phyloP scores from a whole-genome alignment of 2,113 vertebrate genomes.

The Sula dactylatra region DNA sequence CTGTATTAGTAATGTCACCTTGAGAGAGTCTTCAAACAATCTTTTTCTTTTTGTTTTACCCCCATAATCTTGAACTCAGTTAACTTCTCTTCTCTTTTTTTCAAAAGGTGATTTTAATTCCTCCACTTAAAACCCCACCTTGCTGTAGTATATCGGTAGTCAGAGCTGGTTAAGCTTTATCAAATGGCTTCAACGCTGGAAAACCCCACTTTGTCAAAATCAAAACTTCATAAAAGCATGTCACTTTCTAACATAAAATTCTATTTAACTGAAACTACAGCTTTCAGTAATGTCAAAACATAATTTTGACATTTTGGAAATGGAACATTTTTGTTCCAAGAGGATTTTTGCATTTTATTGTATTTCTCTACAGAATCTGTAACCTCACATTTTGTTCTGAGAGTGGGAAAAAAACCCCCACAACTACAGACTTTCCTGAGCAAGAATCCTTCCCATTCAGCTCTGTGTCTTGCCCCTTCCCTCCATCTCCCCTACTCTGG shows the following conservation, averaged over 20 bases:
- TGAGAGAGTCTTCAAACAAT: not conserved
- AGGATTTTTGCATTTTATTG: slow-evolving; percentile 33
- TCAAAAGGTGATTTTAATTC: not conserved
- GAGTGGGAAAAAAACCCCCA: not conserved
- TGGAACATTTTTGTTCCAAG: slow-evolving; percentile 23
- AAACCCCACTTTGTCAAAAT: slow-evolving; percentile 41
- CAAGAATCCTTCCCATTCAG: not conserved
- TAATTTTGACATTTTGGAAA: slow-evolving; percentile 31
- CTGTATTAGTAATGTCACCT: not conserved
- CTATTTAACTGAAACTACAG: slow-evolving; percentile 44
- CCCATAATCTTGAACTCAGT: not conserved
- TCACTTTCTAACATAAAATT: slow-evolving; percentile 27
- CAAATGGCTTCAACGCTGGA: slow-evolving; percentile 20
- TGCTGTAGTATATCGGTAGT: not conserved
- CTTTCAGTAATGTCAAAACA: slow-evolving; percentile 50
- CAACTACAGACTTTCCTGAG: not conserved
- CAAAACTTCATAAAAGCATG: slow-evolving; percentile 27
- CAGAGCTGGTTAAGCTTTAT: not conserved
- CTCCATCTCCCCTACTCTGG: not conserved
- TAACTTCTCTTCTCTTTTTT: not conserved
- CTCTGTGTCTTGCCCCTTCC: not conserved
- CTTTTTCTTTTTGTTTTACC: not conserved
- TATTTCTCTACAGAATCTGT: not conserved
- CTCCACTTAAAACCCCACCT: not conserved
- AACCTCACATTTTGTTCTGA: not conserved